Evolutionary conservation across 2,797 vertebrate genomes (phyloP).

Genomic region (Tadarida brasiliensis): DNA sequence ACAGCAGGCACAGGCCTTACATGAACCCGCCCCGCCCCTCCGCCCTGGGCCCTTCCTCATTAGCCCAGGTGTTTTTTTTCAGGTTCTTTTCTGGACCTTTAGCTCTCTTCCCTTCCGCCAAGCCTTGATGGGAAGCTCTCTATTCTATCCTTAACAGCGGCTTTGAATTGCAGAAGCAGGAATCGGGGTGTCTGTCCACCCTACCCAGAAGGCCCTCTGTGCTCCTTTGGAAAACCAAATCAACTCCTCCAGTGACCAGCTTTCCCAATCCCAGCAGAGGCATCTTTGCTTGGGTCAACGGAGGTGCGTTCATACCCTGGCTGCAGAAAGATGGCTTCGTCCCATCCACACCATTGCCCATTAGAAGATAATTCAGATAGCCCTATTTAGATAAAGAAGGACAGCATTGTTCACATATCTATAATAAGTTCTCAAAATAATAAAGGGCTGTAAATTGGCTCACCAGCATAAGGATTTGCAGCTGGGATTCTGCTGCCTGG

Average conservation of each 20-base stretch:
- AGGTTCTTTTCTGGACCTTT: neutral
- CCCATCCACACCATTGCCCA: neutral
- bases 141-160: neutral
- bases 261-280: neutral
- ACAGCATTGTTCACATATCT: neutral
- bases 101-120: neutral
- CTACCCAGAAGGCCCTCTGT: neutral
- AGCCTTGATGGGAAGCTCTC: neutral
- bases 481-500: neutral
- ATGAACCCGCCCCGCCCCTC: neutral
- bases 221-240: neutral
- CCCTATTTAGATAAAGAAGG: neutral
- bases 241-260: neutral
- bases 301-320: neutral
- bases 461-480: neutral
- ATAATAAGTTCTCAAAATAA: neutral
- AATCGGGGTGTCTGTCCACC: neutral
- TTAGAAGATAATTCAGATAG: neutral
- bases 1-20: neutral
- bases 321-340: neutral
- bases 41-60: neutral
- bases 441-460: neutral
- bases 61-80: neutral
- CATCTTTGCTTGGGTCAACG: neutral
- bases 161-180: neutral